These are phyloP conservation scores for Xerus inauris DNA, from an alignment of 2,113 vertebrate species.

Conservation along the genomic window DNA sequence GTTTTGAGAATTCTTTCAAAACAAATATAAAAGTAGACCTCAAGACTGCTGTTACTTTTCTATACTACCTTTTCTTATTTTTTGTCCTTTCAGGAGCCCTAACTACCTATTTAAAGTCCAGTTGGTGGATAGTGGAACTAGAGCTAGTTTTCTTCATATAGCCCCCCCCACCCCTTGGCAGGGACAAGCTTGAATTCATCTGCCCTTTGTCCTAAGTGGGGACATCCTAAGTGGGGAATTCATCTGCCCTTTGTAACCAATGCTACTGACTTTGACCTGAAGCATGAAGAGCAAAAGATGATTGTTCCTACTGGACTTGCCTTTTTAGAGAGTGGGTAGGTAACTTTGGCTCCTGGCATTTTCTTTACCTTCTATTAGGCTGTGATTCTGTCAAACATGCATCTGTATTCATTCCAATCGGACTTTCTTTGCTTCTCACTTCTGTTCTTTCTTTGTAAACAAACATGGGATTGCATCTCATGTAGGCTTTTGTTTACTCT, in stretches of 20 bases:
- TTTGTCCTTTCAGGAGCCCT: not conserved
- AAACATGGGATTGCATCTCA: not conserved
- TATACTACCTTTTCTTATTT: not conserved
- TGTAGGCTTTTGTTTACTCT: not conserved
- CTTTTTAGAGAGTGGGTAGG: not conserved
- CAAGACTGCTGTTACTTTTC: not conserved
- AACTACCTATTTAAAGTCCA: not conserved
- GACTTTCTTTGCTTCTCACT: not conserved
- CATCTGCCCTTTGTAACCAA: not conserved
- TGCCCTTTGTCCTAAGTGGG: not conserved
- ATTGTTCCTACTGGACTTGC: not conserved
- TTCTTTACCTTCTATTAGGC: not conserved
- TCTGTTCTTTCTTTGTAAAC: not conserved
- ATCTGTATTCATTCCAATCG: not conserved
- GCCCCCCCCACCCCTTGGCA: too few relatives aligned
- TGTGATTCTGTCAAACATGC: not conserved
- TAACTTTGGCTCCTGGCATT: not conserved
- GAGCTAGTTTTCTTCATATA: not conserved
- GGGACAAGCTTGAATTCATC: not conserved
- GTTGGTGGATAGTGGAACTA: not conserved
- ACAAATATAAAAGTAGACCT: not conserved
- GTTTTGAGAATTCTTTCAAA: not conserved
- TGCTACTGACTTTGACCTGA: not conserved
- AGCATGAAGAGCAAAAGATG: not conserved
- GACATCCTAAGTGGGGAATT: too few relatives aligned